Base-by-base conservation (phyloP, 1,140 invertebrate genomes). In the Euura lappo region DNA sequence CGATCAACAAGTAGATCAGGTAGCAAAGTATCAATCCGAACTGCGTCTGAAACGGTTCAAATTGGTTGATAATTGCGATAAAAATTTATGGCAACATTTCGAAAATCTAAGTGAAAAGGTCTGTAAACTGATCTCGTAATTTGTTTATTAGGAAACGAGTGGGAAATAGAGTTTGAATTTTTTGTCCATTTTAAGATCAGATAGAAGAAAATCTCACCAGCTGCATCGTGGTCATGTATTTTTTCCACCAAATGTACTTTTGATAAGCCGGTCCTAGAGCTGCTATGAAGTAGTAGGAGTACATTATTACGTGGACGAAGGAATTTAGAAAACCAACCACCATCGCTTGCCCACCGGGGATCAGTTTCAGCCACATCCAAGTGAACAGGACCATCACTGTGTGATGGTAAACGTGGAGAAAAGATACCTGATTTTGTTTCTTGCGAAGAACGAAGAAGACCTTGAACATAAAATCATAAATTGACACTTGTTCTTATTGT, bases 201-300 rank as follows among this genome's bases (percentile, higher is more conserved):
- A 28, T 28, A 28, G 28, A 60, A 0, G 42, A 73, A 2, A 72
- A n/a, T 44, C 83, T 87, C 86, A 92, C 92, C 87, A 95, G 83
- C 84, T 95, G 94, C 64, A 94, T 89, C 78, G 88, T 88, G 0
- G 94, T 95, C 85, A 95, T 91, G 83, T 95, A 94, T 80, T 92
- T 94, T 80, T 95, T 95, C 93, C 94, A 95, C 93, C 93, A 95
- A 2, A 95, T 82, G 75, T 92, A 93, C 77, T 93, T 93, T 78
- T 90, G 91, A 74, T 93, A 91, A 42, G 88, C 79, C 4, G 93
- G 93, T 10, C 93, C 93, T 69, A 94, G 79, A 0, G 93, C 92
- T 0, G 93, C 88, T 45, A 94, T 85, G 42, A 93, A 84, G 82
- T 95, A 95, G 80, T 95, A 95, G 7, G 88, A 84, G 81, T 95